Evolutionary conservation across 2,113 vertebrate genomes (phyloP).

Genomic region (Rhinolophus sinicus): DNA sequence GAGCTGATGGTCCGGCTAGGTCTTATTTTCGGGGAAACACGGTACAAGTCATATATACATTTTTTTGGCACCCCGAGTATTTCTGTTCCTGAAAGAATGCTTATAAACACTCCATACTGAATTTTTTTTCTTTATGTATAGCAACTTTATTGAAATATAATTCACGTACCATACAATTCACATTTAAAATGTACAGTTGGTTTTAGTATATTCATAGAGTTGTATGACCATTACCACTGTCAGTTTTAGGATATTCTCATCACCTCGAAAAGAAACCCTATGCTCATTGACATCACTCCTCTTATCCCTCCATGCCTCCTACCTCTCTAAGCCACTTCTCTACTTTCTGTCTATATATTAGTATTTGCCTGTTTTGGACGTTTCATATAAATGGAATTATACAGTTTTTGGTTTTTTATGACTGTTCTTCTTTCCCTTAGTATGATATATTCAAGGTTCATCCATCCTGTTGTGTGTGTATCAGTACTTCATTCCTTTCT

Average conservation of each 20-base stretch:
- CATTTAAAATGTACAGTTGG: not conserved
- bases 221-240: not conserved
- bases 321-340: not conserved
- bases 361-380: slow-evolving; percentile 23
- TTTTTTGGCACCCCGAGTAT: not conserved
- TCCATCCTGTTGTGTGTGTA: not conserved
- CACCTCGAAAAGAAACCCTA: not conserved
- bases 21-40: no score
- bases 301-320: not conserved
- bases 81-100: not conserved
- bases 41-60: no score
- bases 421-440: slow-evolving; percentile 4
- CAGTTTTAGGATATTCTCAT: slow-evolving; percentile 3
- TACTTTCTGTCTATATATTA: not conserved
- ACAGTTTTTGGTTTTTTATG: not conserved
- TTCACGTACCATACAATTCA: not conserved
- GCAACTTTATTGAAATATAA: not conserved
- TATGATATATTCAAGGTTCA: not conserved
- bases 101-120: not conserved
- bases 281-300: not conserved
- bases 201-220: slow-evolving; percentile 15
- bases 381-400: not conserved
- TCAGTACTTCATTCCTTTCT: not conserved
- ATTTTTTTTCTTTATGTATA: slow-evolving; percentile 6
- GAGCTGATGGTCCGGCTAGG: no score